Evolutionary conservation across 2,113 vertebrate genomes (phyloP).

Genomic region (Pitta sordida): DNA sequence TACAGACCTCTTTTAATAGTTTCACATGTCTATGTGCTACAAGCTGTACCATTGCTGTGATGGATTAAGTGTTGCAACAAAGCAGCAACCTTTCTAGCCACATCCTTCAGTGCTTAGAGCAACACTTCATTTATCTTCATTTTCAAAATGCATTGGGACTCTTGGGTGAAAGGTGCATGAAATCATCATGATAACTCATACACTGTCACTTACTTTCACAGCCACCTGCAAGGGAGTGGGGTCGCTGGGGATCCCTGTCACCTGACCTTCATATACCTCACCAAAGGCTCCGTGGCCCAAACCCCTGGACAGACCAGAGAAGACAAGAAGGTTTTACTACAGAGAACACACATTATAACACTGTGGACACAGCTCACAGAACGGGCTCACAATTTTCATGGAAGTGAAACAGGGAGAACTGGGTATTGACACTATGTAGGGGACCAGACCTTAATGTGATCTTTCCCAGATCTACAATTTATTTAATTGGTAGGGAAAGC

Average conservation of each 20-base stretch:
- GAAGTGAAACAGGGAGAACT: neutral
- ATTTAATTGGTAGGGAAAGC: neutral
- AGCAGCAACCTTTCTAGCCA: neutral
- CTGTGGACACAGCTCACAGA: constrained; percentile 32
- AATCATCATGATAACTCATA: constrained; percentile 13
- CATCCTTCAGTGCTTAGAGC: neutral
- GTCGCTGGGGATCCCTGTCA: constrained; percentile 88
- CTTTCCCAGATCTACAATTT: neutral
- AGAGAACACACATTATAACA: constrained; percentile 26
- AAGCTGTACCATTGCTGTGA: neutral
- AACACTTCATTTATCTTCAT: neutral
- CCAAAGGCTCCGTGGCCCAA: constrained; percentile 97
- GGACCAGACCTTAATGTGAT: neutral
- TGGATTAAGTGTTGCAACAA: neutral
- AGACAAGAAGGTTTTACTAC: constrained; percentile 52
- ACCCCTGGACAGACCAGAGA: constrained; percentile 80
- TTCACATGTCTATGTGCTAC: neutral
- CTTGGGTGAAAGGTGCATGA: constrained; percentile 11
- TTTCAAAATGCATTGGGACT: constrained; percentile 26
- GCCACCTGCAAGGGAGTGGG: constrained; percentile 94
- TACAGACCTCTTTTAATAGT: neutral
- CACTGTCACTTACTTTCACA: constrained; percentile 87
- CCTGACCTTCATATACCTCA: constrained; percentile 97
- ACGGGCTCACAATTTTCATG: neutral
- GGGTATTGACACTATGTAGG: neutral